Conservation (phyloP, 2,113 vertebrate species). For the Myotis davidii region DNA sequence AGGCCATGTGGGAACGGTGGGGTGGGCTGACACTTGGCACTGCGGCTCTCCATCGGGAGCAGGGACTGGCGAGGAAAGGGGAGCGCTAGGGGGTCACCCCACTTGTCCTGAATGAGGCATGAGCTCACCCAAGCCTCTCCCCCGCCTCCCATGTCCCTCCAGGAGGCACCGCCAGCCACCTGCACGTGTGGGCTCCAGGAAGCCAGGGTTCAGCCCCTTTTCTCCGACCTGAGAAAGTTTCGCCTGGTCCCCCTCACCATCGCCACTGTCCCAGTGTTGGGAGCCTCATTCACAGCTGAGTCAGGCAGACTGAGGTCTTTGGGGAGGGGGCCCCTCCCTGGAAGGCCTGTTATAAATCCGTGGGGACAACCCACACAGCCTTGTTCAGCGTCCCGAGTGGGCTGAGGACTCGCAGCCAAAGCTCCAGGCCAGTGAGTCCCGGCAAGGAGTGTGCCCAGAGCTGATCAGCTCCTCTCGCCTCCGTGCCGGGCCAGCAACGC, state of each 20-base stretch:
- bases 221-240: not conserved
- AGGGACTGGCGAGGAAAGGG: not conserved
- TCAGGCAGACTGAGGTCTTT: not conserved
- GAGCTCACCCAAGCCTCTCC: not conserved
- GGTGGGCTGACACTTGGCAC: not conserved
- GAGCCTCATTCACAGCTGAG: not conserved
- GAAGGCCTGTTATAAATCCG: not conserved
- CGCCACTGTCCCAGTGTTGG: not conserved
- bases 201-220: not conserved
- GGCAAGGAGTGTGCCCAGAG: not conserved
- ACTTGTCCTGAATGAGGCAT: not conserved
- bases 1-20: rapidly evolving
- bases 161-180: rapidly evolving
- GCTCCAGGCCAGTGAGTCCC: not conserved
- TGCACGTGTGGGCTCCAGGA: rapidly evolving
- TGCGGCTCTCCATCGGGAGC: rapidly evolving
- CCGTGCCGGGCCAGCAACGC: not conserved
- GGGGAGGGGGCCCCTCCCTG: not conserved
- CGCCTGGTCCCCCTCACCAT: not conserved
- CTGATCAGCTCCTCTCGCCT: not conserved
- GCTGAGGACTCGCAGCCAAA: not conserved
- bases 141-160: rapidly evolving
- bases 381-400: not conserved
- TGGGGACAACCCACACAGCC: not conserved
- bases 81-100: too few species aligned